Percentiles rank a stretch among this genome's conserved stretches.
phyloP scores from a whole-genome alignment of 2,113 vertebrate species.

The Marmota monax region DNA sequence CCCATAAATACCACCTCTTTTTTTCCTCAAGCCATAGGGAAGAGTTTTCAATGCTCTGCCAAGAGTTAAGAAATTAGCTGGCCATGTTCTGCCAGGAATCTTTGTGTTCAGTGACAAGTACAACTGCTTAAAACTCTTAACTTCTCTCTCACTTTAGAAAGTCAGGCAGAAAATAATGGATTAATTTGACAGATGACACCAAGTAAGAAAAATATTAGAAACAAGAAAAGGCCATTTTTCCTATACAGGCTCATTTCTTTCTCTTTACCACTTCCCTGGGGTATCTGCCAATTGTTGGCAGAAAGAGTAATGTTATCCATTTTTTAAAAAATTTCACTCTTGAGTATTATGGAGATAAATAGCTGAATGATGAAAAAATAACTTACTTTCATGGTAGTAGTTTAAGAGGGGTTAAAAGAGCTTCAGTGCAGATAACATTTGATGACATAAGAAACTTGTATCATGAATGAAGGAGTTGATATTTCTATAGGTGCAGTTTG shows the following conservation, averaged over 20 bases:
- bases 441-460: constrained; percentile 71
- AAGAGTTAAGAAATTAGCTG: neutral
- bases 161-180: constrained; percentile 57
- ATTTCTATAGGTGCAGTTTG: neutral
- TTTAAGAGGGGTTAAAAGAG: constrained; percentile 72
- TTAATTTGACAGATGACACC: constrained; percentile 83
- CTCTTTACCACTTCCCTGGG: constrained; percentile 70
- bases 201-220: constrained; percentile 84
- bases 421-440: constrained; percentile 73
- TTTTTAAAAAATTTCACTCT: constrained; percentile 78
- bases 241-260: constrained; percentile 83
- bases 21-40: neutral
- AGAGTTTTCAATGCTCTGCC: neutral
- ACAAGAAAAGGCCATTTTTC: constrained; percentile 82
- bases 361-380: constrained; percentile 81
- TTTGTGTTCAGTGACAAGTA: constrained; percentile 11
- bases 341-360: constrained; percentile 85
- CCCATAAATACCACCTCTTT: no score
- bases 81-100: neutral
- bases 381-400: constrained; percentile 76
- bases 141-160: constrained; percentile 78
- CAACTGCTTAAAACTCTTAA: constrained; percentile 54
- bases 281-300: constrained; percentile 82
- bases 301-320: constrained; percentile 83
- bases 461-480: constrained; percentile 67